Evolutionary conservation across 2,113 vertebrate species (phyloP).

Genomic region (Cochlearius cochlearius): DNA sequence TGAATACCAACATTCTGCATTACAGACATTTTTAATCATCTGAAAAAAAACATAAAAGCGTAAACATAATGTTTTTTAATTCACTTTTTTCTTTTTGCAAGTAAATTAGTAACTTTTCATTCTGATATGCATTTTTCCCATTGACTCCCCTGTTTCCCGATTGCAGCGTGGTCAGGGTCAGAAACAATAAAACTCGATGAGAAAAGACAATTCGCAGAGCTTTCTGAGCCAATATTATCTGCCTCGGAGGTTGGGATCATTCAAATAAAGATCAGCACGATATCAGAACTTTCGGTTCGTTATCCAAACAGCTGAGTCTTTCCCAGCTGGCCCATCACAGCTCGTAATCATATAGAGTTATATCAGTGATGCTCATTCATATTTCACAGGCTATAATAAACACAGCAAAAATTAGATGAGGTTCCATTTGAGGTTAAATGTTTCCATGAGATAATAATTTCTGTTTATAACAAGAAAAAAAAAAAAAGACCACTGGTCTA

Average conservation of each 20-base stretch:
- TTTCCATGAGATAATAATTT: slow-evolving; percentile 64
- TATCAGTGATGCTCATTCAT: slow-evolving; percentile 31
- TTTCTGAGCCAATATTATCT: background rate
- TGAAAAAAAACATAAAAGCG: background rate
- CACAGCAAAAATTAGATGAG: slow-evolving; percentile 55
- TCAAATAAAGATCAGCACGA: background rate
- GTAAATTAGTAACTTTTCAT: background rate
- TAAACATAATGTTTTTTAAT: background rate
- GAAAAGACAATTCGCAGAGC: background rate
- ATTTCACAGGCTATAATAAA: slow-evolving; percentile 58
- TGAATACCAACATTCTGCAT: background rate
- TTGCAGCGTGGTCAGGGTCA: background rate
- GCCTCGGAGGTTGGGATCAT: background rate
- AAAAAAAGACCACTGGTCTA: background rate
- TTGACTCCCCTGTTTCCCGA: background rate
- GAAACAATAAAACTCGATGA: background rate
- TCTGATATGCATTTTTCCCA: background rate
- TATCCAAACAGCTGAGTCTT: background rate
- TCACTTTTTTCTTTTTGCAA: background rate
- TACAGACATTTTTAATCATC: background rate
- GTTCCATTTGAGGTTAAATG: slow-evolving; percentile 60
- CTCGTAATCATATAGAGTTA: background rate
- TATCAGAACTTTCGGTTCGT: slow-evolving; percentile 4
- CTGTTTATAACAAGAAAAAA: slow-evolving; percentile 47
- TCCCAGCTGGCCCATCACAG: background rate